Evolutionary conservation across 2,113 vertebrate genomes (phyloP).

Genomic region (Chlorodrepanis virens): DNA sequence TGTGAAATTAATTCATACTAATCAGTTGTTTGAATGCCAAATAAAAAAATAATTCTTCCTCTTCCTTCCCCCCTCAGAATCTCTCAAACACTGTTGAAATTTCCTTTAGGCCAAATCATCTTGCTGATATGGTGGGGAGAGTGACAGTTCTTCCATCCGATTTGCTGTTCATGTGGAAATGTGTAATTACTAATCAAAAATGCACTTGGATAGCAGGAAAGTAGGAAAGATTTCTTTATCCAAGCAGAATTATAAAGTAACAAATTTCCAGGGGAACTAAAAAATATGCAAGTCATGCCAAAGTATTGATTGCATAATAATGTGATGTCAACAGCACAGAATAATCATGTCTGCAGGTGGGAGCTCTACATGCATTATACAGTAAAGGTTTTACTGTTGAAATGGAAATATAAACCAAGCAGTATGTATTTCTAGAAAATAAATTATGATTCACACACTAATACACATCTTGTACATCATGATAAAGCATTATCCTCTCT

Average conservation of each 20-base stretch:
- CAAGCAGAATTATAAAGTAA: neutral
- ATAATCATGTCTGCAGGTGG: constrained; percentile 28
- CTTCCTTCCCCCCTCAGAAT: neutral
- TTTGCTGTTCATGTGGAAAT: neutral
- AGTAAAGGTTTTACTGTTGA: neutral
- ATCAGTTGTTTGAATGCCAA: neutral
- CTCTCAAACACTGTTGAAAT: neutral
- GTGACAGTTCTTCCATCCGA: neutral
- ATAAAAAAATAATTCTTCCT: neutral
- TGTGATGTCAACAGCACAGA: neutral
- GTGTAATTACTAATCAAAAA: constrained; percentile 8
- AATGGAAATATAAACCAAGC: neutral
- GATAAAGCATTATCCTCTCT: neutral
- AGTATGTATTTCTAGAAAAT: neutral
- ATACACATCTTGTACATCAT: neutral
- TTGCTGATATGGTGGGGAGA: neutral
- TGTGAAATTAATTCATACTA: neutral
- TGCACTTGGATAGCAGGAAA: neutral
- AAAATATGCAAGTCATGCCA: constrained; percentile 36
- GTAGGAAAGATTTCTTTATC: neutral
- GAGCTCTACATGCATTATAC: constrained; percentile 18
- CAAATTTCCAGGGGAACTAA: constrained; percentile 12
- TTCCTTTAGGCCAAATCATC: neutral
- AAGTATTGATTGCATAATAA: constrained; percentile 38
- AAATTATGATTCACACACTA: neutral